Conservation (phyloP, 2,113 vertebrate species). For the Nibea coibor region DNA sequence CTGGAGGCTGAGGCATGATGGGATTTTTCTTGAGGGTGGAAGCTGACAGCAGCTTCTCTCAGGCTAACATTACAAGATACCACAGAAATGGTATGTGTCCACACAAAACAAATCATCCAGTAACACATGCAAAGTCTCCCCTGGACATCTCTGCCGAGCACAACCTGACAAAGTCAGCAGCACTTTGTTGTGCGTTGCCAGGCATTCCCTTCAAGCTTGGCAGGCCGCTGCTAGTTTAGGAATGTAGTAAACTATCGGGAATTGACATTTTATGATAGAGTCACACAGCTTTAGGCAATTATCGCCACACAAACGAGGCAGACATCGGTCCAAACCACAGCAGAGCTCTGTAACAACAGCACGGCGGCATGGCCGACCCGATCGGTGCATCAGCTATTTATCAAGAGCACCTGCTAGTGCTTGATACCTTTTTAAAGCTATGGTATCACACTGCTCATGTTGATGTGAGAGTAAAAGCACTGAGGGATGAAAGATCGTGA, state of each 20-base stretch:
- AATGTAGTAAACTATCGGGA: conserved; percentile 9
- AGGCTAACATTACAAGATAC: no score
- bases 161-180: neutral
- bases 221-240: conserved; percentile 27
- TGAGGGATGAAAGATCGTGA: no score
- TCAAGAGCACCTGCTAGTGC: neutral
- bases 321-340: conserved; percentile 7
- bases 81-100: neutral
- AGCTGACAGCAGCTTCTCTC: neutral
- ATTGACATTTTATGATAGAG: conserved; percentile 7
- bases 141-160: no score
- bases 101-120: neutral
- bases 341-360: conserved; percentile 17
- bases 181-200: neutral
- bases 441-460: no score
- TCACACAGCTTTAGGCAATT: conserved; percentile 18
- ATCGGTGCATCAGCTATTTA: conserved; percentile 7
- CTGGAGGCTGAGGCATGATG: conserved; percentile 18
- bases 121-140: no score
- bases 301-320: neutral
- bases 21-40: neutral
- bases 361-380: neutral
- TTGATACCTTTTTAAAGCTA: no score
- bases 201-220: neutral
- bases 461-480: no score